Percentiles rank a stretch among this genome's conserved stretches.
These are phyloP conservation scores for Python bivittatus DNA, from an alignment of 2,113 vertebrate genomes.

Conservation along the genomic window DNA sequence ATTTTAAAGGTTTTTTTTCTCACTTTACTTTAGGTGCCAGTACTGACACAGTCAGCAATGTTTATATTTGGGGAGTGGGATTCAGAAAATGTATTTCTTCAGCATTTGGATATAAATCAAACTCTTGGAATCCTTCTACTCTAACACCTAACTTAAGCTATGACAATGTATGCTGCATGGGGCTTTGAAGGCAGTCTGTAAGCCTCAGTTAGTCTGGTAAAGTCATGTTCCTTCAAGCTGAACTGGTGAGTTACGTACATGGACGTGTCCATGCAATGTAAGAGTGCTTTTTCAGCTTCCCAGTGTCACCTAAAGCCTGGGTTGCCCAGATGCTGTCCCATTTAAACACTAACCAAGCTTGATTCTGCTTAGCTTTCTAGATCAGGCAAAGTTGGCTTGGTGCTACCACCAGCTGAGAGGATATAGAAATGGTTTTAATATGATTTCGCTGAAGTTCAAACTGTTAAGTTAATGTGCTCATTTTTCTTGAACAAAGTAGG, in stretches of 20 bases:
- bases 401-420: background rate
- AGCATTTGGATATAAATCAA: too few relatives aligned
- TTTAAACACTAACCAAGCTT: background rate
- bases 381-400: background rate
- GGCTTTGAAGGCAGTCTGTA: background rate
- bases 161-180: background rate
- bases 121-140: background rate
- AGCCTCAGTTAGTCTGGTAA: background rate
- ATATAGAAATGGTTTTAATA: background rate
- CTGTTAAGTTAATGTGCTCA: background rate
- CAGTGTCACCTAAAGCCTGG: background rate
- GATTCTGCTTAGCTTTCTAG: background rate
- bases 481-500: background rate
- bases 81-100: background rate
- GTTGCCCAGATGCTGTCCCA: background rate
- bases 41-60: background rate
- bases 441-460: background rate
- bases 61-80: too few relatives aligned
- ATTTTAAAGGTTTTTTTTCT: background rate
- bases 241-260: background rate
- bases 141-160: background rate
- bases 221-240: background rate
- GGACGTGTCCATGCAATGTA: background rate
- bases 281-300: background rate
- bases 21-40: background rate